These are phyloP conservation scores for Magallana nippona DNA, from an alignment of 2,888 invertebrate species.

Conservation along the genomic window DNA sequence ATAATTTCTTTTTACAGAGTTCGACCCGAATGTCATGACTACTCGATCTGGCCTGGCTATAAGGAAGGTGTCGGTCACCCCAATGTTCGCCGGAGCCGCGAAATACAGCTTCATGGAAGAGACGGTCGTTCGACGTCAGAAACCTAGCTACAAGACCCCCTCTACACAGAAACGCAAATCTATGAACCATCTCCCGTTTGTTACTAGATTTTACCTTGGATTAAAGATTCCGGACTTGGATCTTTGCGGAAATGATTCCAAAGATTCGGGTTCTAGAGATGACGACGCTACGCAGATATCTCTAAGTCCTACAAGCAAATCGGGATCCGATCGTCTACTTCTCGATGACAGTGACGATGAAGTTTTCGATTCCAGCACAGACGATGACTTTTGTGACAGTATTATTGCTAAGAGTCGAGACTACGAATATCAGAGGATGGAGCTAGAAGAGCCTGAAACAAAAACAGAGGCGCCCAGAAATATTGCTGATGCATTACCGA, in stretches of 20 bases:
- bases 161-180: slow-evolving; percentile 57
- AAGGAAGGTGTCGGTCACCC: slow-evolving; percentile 57
- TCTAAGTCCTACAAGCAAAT: slow-evolving; percentile 12
- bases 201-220: slow-evolving; percentile 68
- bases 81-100: slow-evolving; percentile 14
- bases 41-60: slow-evolving; percentile 73
- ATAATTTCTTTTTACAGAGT: slow-evolving; percentile 56
- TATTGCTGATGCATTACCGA: neutral
- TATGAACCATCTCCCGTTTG: slow-evolving; percentile 68
- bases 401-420: slow-evolving; percentile 1
- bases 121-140: slow-evolving; percentile 9
- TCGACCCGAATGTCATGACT: slow-evolving; percentile 69
- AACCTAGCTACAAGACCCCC: slow-evolving; percentile 42
- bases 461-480: neutral
- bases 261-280: slow-evolving; percentile 45
- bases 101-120: slow-evolving; percentile 39
- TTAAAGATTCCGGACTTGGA: slow-evolving; percentile 62
- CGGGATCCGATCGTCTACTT: neutral
- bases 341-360: slow-evolving; percentile 24
- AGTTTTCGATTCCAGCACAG: neutral
- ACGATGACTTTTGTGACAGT: slow-evolving; percentile 4
- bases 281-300: slow-evolving; percentile 41
- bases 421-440: neutral
- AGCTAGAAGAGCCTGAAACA: neutral
- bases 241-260: slow-evolving; percentile 57